These are phyloP conservation scores for Drosophila cognata DNA, from an alignment of 2,888 invertebrate species.

Conservation along the genomic window DNA sequence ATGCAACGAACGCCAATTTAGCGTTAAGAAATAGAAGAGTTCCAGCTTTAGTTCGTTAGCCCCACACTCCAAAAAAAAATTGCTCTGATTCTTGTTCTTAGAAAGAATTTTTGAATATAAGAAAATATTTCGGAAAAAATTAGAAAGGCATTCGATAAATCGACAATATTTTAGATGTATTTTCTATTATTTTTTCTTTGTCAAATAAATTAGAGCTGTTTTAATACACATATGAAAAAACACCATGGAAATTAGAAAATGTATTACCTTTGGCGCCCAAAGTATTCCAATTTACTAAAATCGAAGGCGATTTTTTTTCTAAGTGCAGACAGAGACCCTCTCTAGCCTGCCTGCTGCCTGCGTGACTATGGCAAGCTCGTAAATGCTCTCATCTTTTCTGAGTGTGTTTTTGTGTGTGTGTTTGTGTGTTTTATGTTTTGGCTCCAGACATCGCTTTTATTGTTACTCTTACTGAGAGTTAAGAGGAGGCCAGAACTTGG, in stretches of 20 bases:
- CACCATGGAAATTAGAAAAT: background rate
- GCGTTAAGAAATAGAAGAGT: constrained; percentile 51
- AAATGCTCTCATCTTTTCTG: constrained; percentile 28
- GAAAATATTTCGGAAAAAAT: background rate
- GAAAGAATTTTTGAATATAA: background rate
- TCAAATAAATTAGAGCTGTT: background rate
- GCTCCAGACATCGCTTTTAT: constrained; percentile 70
- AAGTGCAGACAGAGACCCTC: background rate
- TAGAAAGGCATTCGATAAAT: background rate
- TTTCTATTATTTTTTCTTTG: background rate
- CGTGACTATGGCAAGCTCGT: constrained; percentile 18
- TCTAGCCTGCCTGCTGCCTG: background rate
- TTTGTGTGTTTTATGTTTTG: constrained; percentile 60
- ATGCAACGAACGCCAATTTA: constrained; percentile 76
- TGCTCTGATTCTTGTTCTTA: background rate
- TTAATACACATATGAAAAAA: background rate
- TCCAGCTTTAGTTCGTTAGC: constrained; percentile 63
- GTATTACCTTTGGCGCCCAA: background rate
- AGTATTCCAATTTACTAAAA: background rate
- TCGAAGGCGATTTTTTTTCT: background rate
- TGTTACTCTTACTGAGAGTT: constrained; percentile 52
- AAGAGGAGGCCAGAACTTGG: constrained; percentile 59
- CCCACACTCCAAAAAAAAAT: constrained; percentile 6
- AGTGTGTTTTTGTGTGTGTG: constrained; percentile 7
- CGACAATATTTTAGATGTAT: background rate